These are phyloP conservation scores for Pitta sordida DNA, from an alignment of 2,113 vertebrate genomes.

Conservation along the genomic window DNA sequence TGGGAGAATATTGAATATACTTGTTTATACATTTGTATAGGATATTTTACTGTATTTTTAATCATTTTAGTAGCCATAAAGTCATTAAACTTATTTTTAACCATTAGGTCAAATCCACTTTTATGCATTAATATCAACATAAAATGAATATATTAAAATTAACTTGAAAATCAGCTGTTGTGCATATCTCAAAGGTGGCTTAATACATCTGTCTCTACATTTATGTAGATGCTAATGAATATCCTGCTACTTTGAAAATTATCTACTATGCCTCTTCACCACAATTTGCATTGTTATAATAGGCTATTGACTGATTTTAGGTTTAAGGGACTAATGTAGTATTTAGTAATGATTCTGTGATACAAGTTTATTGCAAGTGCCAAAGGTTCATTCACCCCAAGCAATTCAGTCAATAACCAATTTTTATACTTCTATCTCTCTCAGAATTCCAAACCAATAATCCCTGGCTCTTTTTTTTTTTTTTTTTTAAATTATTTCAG, in stretches of 20 bases:
- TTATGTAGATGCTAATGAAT: constrained; percentile 74
- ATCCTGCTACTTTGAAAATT: constrained; percentile 76
- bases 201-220: not conserved
- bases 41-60: not conserved
- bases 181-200: not conserved
- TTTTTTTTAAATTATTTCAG: constrained; percentile 85
- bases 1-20: not conserved
- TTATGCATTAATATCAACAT: not conserved
- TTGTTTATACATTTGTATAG: not conserved
- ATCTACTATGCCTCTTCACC: constrained; percentile 82
- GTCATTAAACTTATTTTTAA: not conserved
- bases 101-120: not conserved
- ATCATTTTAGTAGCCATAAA: not conserved
- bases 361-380: constrained; percentile 92
- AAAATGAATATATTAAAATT: constrained; percentile 13
- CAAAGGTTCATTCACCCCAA: constrained; percentile 89
- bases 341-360: constrained; percentile 86
- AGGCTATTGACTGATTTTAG: constrained; percentile 93
- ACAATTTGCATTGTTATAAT: constrained; percentile 98
- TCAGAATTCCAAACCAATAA: constrained; percentile 86
- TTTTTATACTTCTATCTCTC: constrained; percentile 89
- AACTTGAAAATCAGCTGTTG: constrained; percentile 35
- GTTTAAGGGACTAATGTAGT: constrained; percentile 86
- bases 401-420: constrained; percentile 93
- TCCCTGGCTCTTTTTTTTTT: constrained; percentile 55